Evolutionary conservation across 2,888 invertebrate genomes (phyloP).

Genomic region (Glyphotaelius pellucidus): DNA sequence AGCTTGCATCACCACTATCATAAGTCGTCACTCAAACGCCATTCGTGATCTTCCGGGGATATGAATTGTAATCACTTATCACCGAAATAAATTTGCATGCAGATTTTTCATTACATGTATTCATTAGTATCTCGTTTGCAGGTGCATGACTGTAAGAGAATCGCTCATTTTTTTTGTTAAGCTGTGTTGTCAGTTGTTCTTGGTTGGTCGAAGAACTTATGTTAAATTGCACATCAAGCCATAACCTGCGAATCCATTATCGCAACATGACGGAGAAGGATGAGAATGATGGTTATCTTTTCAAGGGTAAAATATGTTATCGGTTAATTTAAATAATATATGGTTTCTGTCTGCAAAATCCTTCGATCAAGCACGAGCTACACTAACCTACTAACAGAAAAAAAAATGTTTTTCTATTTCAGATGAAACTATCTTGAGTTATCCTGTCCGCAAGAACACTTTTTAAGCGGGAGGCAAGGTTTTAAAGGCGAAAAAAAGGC

Average conservation of each 20-base stretch:
- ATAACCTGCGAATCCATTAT: background rate
- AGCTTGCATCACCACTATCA: slow-evolving; percentile 17
- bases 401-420: no score
- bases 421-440: no score
- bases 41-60: slow-evolving; percentile 23
- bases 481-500: no score
- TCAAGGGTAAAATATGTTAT: background rate
- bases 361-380: no score
- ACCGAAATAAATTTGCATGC: slow-evolving; percentile 12
- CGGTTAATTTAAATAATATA: no score
- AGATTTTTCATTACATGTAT: background rate
- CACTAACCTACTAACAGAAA: no score
- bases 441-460: no score
- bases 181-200: background rate
- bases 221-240: background rate
- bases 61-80: slow-evolving; percentile 41
- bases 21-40: background rate
- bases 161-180: background rate
- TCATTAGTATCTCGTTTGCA: slow-evolving; percentile 10
- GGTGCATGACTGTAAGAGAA: background rate
- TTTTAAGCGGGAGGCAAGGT: no score
- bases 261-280: background rate
- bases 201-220: background rate
- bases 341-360: no score
- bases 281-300: background rate